Percentiles rank a stretch among this genome's conserved stretches.
Evolutionary conservation across 2,888 invertebrate species (phyloP).

Genomic region (Cryptocephalus moraei): DNA sequence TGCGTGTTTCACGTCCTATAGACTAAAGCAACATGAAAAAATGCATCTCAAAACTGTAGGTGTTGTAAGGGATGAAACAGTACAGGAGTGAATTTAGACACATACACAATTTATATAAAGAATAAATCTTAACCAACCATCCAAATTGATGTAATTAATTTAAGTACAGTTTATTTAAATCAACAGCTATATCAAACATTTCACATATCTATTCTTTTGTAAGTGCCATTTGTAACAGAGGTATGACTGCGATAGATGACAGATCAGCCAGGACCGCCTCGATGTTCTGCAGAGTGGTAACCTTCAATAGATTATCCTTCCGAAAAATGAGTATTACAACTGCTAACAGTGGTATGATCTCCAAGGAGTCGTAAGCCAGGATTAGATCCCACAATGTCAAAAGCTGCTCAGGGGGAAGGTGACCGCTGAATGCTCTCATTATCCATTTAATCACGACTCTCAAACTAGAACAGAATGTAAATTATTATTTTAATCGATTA

Average conservation of each 20-base stretch:
- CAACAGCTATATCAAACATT: no score
- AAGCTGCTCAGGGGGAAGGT: constrained; percentile 84
- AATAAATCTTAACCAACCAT: no score
- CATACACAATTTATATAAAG: no score
- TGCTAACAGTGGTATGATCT: constrained; percentile 78
- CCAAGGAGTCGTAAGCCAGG: constrained; percentile 84
- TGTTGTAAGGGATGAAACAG: no score
- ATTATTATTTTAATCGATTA: not conserved
- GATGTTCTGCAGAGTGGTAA: constrained; percentile 63
- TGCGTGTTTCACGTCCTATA: no score
- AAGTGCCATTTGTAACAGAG: constrained; percentile 70
- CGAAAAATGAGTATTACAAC: constrained; percentile 77
- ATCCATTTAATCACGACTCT: constrained; percentile 93
- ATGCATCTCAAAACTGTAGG: no score
- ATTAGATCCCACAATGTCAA: constrained; percentile 87
- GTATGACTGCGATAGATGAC: constrained; percentile 77
- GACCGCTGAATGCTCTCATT: constrained; percentile 92
- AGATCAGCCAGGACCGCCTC: constrained; percentile 83
- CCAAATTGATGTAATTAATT: no score
- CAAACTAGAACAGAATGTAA: constrained; percentile 46
- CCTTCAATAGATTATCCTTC: constrained; percentile 72
- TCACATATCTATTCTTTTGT: constrained; percentile 45
- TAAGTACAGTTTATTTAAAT: no score
- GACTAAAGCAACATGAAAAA: no score
- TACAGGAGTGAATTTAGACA: no score